These are phyloP conservation scores for Cephus pulcher DNA, from an alignment of 2,888 invertebrate genomes.

Conservation along the genomic window DNA sequence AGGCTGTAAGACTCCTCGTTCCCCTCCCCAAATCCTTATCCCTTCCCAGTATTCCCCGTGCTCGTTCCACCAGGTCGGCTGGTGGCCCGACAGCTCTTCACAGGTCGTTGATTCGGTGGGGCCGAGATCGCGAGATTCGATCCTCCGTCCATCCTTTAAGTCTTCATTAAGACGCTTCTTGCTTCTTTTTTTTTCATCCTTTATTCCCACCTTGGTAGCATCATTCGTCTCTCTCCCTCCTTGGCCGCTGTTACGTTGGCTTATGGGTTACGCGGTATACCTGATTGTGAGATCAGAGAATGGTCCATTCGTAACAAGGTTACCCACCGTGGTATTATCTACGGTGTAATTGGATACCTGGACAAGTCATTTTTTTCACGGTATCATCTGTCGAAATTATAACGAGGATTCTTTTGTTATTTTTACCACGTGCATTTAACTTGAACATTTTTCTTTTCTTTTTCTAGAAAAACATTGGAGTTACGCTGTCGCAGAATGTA, in stretches of 20 bases:
- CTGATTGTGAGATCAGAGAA: conserved; percentile 1
- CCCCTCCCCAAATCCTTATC: neutral
- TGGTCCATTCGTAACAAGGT: conserved; percentile 16
- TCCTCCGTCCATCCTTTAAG: conserved; percentile 8
- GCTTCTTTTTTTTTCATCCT: conserved; percentile 8
- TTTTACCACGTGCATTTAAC: neutral
- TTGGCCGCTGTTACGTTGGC: neutral
- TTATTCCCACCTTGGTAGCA: conserved; percentile 23
- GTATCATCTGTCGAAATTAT: neutral
- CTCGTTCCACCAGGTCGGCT: conserved; percentile 3
- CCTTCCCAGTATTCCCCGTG: neutral
- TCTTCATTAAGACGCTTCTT: conserved; percentile 40
- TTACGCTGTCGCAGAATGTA: neutral
- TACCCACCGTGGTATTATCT: neutral
- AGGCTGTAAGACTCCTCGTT: neutral
- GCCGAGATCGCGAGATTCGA: conserved; percentile 6
- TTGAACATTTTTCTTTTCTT: neutral
- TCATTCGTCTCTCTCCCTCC: neutral
- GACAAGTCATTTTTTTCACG: neutral
- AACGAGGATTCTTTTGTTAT: neutral
- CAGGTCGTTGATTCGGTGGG: conserved; percentile 12
- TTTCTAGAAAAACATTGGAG: neutral
- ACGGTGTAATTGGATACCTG: neutral
- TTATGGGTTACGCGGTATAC: neutral
- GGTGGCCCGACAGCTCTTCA: conserved; percentile 5